phyloP scores from a whole-genome alignment of 2,888 invertebrate species.

The Cheilosia grossa region DNA sequence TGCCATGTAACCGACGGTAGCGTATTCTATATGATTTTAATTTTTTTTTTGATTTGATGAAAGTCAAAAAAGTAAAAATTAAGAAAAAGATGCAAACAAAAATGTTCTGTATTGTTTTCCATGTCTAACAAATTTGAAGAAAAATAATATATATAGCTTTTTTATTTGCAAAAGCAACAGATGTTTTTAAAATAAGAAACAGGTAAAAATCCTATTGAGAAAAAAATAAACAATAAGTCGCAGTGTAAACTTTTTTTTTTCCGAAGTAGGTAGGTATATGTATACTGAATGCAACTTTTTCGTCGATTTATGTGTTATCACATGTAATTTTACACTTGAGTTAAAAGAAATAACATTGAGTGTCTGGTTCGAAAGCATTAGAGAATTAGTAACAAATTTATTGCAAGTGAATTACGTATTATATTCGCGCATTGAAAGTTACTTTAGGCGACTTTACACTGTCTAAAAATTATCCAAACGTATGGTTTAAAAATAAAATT shows the following conservation, averaged over 20 bases:
- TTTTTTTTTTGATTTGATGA: conserved; percentile 72
- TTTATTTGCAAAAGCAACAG: conserved; percentile 49
- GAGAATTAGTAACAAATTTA: background rate
- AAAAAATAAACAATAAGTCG: conserved; percentile 3
- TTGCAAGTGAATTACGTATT: conserved; percentile 2
- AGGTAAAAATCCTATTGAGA: conserved; percentile 21
- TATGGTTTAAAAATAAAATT: conserved; percentile 6
- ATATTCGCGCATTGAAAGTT: background rate
- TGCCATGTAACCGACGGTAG: conserved; percentile 98
- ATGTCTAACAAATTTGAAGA: conserved; percentile 58
- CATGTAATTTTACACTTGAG: background rate
- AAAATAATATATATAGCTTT: conserved; percentile 28
- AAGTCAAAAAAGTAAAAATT: conserved; percentile 71
- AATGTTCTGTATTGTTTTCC: conserved; percentile 63
- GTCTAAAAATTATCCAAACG: conserved; percentile 7
- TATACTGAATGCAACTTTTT: conserved; percentile 7
- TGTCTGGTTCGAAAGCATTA: background rate
- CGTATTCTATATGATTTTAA: conserved; percentile 90
- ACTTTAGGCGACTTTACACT: conserved; percentile 15
- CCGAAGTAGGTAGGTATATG: background rate
- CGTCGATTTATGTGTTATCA: conserved; percentile 3
- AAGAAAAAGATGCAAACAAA: conserved; percentile 72
- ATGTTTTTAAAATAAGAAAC: conserved; percentile 37
- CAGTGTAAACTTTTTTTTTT: background rate
- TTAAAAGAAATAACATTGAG: background rate